Percentiles rank a stretch among this genome's conserved stretches.
Conservation (phyloP, 2,888 invertebrate species). For the Cephus rjabovi region DNA sequence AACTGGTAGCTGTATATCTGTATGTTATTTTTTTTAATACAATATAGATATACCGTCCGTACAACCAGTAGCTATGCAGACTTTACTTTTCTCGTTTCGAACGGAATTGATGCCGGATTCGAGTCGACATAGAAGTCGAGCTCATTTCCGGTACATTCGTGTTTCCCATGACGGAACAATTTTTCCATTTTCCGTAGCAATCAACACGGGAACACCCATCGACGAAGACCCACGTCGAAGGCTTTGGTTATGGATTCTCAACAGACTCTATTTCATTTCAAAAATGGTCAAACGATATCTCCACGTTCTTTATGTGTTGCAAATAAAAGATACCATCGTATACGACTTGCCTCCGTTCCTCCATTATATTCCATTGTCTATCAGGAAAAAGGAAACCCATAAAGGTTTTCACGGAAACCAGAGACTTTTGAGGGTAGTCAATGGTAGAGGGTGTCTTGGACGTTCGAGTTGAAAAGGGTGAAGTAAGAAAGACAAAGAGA, state of each 20-base stretch:
- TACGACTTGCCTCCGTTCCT: not conserved
- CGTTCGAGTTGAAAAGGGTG: not conserved
- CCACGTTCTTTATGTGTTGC: not conserved
- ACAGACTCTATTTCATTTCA: constrained; percentile 17
- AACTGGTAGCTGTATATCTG: not conserved
- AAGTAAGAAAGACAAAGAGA: not conserved
- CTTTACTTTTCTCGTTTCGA: not conserved
- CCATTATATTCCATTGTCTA: not conserved
- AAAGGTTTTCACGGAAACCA: not conserved
- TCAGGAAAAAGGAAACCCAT: not conserved
- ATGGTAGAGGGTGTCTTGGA: not conserved
- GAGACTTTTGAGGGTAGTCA: not conserved
- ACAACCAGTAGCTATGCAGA: not conserved
- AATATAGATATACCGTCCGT: not conserved
- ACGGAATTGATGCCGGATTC: not conserved
- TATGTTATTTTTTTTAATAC: not conserved
- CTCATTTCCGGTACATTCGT: constrained; percentile 33
- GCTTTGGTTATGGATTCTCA: not conserved
- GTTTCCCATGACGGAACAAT: constrained; percentile 29
- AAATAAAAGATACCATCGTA: not conserved
- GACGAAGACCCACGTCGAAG: not conserved
- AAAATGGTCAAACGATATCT: constrained; percentile 2
- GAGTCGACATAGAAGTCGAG: constrained; percentile 15
- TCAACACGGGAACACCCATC: constrained; percentile 26
- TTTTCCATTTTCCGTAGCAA: constrained; percentile 40